Evolutionary conservation across 2,113 vertebrate species (phyloP).

Genomic region (Morone chrysops): DNA sequence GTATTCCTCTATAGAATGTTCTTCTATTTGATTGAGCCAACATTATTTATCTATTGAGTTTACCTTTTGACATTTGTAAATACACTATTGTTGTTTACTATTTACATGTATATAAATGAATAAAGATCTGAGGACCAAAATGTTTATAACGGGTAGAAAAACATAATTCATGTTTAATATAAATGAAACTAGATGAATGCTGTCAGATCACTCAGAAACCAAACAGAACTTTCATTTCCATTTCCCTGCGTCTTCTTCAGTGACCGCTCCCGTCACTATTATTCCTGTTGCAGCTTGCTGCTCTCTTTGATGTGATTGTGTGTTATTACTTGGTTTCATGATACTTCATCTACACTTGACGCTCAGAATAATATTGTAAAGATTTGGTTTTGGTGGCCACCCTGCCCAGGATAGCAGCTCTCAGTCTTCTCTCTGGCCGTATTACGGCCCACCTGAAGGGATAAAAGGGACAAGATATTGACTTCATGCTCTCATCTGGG

Average conservation of each 20-base stretch:
- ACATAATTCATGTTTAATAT: background rate
- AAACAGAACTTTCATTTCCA: conserved; percentile 22
- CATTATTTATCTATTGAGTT: background rate
- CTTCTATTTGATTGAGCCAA: background rate
- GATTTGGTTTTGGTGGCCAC: conserved; percentile 58
- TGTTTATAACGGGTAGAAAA: background rate
- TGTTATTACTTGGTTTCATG: conserved; percentile 71
- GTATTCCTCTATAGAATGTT: background rate
- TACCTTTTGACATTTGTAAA: background rate
- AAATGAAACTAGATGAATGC: background rate
- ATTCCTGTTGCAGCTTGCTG: conserved; percentile 1
- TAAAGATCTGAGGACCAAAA: background rate
- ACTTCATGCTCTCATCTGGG: conserved; percentile 69
- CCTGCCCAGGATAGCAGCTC: conserved; percentile 24
- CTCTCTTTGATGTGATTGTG: conserved; percentile 21
- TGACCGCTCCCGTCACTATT: background rate
- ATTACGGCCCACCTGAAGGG: conserved; percentile 76
- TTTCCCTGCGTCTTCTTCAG: background rate
- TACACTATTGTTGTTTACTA: background rate
- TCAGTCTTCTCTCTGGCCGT: conserved; percentile 62
- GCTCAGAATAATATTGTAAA: conserved; percentile 52
- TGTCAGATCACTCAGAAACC: background rate
- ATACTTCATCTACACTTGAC: conserved; percentile 63
- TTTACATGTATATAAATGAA: background rate
- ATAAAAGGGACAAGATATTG: conserved; percentile 75